Base-by-base conservation (phyloP, 2,888 invertebrate genomes). In the Tiphia femorata region DNA sequence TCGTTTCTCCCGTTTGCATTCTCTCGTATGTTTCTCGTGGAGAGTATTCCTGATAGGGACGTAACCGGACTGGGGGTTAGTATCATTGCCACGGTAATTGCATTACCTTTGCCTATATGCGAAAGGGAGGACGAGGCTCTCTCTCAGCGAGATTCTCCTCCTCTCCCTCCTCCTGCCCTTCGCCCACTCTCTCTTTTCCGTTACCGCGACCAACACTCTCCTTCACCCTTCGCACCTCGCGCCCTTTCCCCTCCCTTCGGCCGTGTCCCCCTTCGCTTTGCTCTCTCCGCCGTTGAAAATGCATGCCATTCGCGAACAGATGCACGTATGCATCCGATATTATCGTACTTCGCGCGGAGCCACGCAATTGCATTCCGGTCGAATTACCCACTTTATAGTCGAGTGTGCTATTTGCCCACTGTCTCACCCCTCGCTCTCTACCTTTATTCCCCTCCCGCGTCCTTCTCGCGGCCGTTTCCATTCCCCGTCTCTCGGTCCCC, bases 71-170 rank as follows among this genome's bases (percentile, higher is more conserved):
- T 16, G 33, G 42, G 38, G 40, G 41, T 37, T 43, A 57, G 52
- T 61, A 53, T 61, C 52, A 53, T 41, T 50, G 47, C 37, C 46
- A 50, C 52, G 61, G 51, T 62, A 62, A 62, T 62, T 61, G 62
- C 42, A 57, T 61, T 47, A 53, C 43, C 10, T 30, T 30, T 23
- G 17, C 30, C 49, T 21, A 20, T 48, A 38, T 29, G 20, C 27
- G 38, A 38, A 48, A 48, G 48, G 38, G 30, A 37, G 48, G 4
- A 19, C 19, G 29, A 17, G 1, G 49, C 33, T 21, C 33, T 47
- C 25, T 21, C 19, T 33, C 12, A 27, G 14, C 21, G 47, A 20
- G 20, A 8, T 16, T 12, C 21, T 21, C 10, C 27, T 21, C 12
- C 27, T 21, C 8, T 14, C 21, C 35, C 20, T 33, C 37, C 23